Conservation (phyloP, 2,888 invertebrate genomes). For the Nymphalis c-album region DNA sequence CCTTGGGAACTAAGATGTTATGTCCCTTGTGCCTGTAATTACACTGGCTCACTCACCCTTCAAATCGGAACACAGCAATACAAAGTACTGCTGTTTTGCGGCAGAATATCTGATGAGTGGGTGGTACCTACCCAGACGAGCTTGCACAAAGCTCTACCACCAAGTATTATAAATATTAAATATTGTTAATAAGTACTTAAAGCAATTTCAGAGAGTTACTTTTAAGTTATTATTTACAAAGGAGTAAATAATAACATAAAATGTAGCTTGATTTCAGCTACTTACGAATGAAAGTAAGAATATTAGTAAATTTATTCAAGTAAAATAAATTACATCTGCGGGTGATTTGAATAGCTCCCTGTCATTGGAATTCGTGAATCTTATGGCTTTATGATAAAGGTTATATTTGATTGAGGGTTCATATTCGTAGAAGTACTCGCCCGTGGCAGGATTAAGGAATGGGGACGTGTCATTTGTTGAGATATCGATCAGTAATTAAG, state of each 20-base stretch:
- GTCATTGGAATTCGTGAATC: neutral
- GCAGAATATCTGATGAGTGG: too few relatives aligned
- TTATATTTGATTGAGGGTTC: neutral
- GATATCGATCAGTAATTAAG: constrained; percentile 26
- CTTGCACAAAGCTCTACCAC: too few relatives aligned
- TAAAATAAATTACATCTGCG: constrained; percentile 17
- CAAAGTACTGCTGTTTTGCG: too few relatives aligned
- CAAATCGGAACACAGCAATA: too few relatives aligned
- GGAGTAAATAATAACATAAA: neutral
- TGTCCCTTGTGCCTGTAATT: too few relatives aligned
- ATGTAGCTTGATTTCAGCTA: neutral
- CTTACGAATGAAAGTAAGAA: constrained; percentile 2
- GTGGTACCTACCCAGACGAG: too few relatives aligned
- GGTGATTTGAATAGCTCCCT: constrained; percentile 10
- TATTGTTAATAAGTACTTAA: too few relatives aligned
- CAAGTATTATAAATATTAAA: too few relatives aligned
- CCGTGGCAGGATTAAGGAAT: constrained; percentile 5
- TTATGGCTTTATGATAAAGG: constrained; percentile 3
- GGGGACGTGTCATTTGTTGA: constrained; percentile 18
- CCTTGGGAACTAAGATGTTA: too few relatives aligned
- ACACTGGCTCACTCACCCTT: too few relatives aligned
- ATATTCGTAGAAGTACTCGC: neutral
- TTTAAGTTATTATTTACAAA: too few relatives aligned
- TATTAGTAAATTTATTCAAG: constrained; percentile 18
- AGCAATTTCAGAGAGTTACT: too few relatives aligned